These are phyloP conservation scores for Parazoanthus darwini DNA, from an alignment of 92 coral and sea anemone species.

Conservation along the genomic window DNA sequence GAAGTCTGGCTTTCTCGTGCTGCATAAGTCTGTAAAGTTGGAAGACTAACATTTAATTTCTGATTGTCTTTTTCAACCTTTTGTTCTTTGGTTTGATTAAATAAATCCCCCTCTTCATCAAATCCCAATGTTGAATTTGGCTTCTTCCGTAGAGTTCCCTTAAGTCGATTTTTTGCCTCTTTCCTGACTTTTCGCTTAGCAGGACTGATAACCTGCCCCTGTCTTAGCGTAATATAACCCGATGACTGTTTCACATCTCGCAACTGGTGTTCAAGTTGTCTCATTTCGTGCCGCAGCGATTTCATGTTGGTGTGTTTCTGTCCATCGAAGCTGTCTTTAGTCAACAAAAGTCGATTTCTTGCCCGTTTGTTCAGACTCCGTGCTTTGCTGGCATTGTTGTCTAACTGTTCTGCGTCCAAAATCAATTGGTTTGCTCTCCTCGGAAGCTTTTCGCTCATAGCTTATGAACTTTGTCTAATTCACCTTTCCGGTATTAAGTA, in stretches of 20 bases:
- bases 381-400: conserved; percentile 75
- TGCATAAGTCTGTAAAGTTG: not conserved
- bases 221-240: conserved; percentile 49
- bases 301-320: conserved; percentile 63
- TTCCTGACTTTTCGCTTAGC: conserved; percentile 30
- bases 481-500: not conserved
- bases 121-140: conserved; percentile 2
- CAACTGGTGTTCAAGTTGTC: conserved; percentile 72
- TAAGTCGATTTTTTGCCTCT: conserved; percentile 4
- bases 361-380: conserved; percentile 73
- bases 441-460: conserved; percentile 66
- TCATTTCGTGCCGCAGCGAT: conserved; percentile 85
- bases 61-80: not conserved
- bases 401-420: conserved; percentile 71
- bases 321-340: conserved; percentile 56
- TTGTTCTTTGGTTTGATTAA: conserved; percentile 3
- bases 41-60: not conserved
- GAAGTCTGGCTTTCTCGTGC: not conserved
- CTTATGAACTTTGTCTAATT: not conserved
- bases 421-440: conserved; percentile 50
- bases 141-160: conserved; percentile 18
- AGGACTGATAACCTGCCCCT: conserved; percentile 10
- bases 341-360: conserved; percentile 62
- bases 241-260: conserved; percentile 79
- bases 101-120: not conserved